phyloP scores from a whole-genome alignment of 1,140 invertebrate genomes.

The Akabosia matsudoensis region DNA sequence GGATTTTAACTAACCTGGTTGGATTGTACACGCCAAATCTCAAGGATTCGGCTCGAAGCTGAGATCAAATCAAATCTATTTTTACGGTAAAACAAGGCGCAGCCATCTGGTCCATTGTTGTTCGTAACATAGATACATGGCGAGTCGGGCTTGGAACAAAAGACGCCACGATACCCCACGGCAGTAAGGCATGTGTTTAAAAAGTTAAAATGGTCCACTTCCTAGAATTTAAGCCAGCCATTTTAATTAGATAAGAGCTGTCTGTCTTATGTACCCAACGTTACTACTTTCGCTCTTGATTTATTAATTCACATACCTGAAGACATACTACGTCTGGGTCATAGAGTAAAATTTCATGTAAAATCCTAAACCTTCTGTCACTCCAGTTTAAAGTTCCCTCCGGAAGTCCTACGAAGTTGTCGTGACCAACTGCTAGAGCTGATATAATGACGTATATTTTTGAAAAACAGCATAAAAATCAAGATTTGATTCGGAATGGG shows the following conservation, averaged over 20 bases:
- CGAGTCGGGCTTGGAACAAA: constrained; percentile 74
- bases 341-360: constrained; percentile 69
- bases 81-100: constrained; percentile 69
- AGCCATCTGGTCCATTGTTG: constrained; percentile 76
- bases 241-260: not conserved
- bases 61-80: constrained; percentile 62
- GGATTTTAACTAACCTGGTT: constrained; percentile 62
- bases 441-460: constrained; percentile 24
- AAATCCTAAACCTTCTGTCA: constrained; percentile 62
- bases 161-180: constrained; percentile 67
- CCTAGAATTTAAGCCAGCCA: constrained; percentile 54
- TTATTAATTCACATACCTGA: constrained; percentile 58
- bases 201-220: constrained; percentile 74
- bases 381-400: constrained; percentile 68
- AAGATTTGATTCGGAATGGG: constrained; percentile 23
- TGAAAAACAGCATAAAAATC: no score
- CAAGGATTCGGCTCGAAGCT: constrained; percentile 61
- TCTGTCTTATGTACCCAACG: not conserved
- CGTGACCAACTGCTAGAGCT: constrained; percentile 69
- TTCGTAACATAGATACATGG: constrained; percentile 69
- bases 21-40: constrained; percentile 66
- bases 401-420: constrained; percentile 72
- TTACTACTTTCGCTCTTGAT: not conserved
- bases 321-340: constrained; percentile 71
- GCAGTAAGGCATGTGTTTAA: constrained; percentile 60